Evolutionary conservation across 1,140 invertebrate species (phyloP).

Genomic region (Choristoneura fumiferana): DNA sequence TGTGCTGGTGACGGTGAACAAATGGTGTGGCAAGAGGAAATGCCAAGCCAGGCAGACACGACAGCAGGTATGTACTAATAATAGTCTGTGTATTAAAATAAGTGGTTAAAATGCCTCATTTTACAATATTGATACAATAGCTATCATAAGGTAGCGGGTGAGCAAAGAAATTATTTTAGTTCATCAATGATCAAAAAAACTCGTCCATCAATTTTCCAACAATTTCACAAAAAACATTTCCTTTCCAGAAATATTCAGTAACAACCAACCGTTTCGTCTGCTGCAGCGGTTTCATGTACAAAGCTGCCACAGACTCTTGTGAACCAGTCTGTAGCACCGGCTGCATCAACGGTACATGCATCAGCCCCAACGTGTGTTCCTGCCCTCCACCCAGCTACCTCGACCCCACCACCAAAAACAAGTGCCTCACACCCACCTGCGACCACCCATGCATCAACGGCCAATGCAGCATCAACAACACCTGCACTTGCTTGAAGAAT

Average conservation of each 20-base stretch:
- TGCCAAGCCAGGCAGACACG: constrained; percentile 38
- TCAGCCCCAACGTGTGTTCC: constrained; percentile 76
- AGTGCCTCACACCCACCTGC: constrained; percentile 70
- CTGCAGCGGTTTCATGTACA: constrained; percentile 53
- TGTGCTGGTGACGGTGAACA: constrained; percentile 26
- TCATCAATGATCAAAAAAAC: too few relatives aligned
- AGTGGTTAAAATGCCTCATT: too few relatives aligned
- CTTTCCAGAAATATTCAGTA: constrained; percentile 36
- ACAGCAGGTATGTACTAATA: constrained; percentile 35
- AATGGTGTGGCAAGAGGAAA: constrained; percentile 46
- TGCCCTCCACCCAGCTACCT: constrained; percentile 55
- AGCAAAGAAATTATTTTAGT: too few relatives aligned
- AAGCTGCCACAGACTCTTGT: constrained; percentile 59
- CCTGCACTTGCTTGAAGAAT: constrained; percentile 69
- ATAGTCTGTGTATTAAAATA: too few relatives aligned
- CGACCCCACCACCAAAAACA: constrained; percentile 38
- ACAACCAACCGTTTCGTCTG: constrained; percentile 43
- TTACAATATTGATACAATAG: too few relatives aligned
- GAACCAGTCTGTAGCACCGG: constrained; percentile 75
- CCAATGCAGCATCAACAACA: constrained; percentile 69
- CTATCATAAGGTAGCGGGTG: too few relatives aligned
- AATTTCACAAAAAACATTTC: constrained; percentile 20
- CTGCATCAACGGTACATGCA: constrained; percentile 79
- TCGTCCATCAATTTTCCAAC: too few relatives aligned
- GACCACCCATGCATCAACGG: constrained; percentile 72